Percentiles rank a stretch among this genome's conserved stretches.
These are phyloP conservation scores for Percopsis transmontana DNA, from an alignment of 2,113 vertebrate species.

Conservation along the genomic window DNA sequence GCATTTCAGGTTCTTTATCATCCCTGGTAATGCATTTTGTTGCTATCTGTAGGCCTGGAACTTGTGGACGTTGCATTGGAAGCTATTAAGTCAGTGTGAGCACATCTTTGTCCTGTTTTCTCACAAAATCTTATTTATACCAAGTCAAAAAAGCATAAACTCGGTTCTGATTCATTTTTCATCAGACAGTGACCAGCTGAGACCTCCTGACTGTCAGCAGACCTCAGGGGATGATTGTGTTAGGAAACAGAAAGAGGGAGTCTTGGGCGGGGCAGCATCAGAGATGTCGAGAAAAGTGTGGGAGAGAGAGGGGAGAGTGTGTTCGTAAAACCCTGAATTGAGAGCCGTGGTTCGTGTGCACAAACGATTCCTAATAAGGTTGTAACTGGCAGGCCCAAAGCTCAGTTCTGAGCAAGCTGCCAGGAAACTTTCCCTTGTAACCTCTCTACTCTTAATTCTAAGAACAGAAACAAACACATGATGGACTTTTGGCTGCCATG, in stretches of 20 bases:
- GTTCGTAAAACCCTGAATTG: slow-evolving; percentile 61
- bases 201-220: slow-evolving; percentile 79
- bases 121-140: slow-evolving; percentile 19
- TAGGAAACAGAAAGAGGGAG: slow-evolving; percentile 25
- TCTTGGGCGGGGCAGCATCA: not conserved
- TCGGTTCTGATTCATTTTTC: not conserved
- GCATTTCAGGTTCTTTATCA: not conserved
- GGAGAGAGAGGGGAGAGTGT: slow-evolving; percentile 38
- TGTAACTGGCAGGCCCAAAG: slow-evolving; percentile 69
- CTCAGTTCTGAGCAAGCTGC: slow-evolving; percentile 66
- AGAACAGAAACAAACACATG: slow-evolving; percentile 71
- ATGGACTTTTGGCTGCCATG: slow-evolving; percentile 30
- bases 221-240: slow-evolving; percentile 30
- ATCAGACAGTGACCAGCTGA: slow-evolving; percentile 40
- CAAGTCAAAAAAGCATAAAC: slow-evolving; percentile 6
- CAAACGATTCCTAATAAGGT: slow-evolving; percentile 83
- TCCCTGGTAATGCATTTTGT: slow-evolving; percentile 2
- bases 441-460: slow-evolving; percentile 55
- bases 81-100: too few relatives aligned
- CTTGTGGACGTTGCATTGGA: too few relatives aligned
- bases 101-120: too few relatives aligned
- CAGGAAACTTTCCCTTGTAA: slow-evolving; percentile 76
- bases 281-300: not conserved
- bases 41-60: slow-evolving; percentile 14
- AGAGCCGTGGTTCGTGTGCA: slow-evolving; percentile 55